Evolutionary conservation across 2,888 invertebrate species (phyloP).

Genomic region (Sclerodermus sp.): DNA sequence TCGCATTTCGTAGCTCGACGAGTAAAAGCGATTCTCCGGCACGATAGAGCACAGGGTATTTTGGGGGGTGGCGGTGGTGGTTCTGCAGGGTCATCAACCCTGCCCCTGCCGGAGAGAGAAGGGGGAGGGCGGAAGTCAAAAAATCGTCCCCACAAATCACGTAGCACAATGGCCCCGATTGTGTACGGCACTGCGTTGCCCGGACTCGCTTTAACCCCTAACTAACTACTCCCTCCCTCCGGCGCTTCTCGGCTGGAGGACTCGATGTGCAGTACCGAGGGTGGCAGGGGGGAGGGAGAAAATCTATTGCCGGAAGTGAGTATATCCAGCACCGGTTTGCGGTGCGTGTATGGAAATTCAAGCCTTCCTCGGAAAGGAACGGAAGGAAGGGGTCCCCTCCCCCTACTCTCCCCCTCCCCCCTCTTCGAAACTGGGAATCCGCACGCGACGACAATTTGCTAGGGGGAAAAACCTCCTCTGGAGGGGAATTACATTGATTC

Average conservation of each 20-base stretch:
- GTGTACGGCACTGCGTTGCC: constrained; percentile 39
- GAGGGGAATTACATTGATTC: neutral
- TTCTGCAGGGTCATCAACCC: no score
- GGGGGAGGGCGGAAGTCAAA: constrained; percentile 47
- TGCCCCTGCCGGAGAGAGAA: neutral
- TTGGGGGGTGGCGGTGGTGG: no score
- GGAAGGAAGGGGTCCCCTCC: constrained; percentile 2
- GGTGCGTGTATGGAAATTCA: constrained; percentile 52
- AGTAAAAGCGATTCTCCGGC: no score
- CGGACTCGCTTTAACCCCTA: constrained; percentile 32
- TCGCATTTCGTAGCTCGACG: constrained; percentile 34
- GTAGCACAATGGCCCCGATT: constrained; percentile 54
- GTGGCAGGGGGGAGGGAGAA: constrained; percentile 30
- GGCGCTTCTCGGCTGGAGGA: no score
- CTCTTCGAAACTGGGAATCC: constrained; percentile 34
- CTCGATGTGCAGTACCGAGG: constrained; percentile 8
- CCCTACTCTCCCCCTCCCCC: constrained; percentile 7
- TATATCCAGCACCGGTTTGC: constrained; percentile 49
- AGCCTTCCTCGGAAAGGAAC: constrained; percentile 28
- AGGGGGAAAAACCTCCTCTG: neutral
- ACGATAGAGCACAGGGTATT: no score
- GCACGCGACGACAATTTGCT: constrained; percentile 46
- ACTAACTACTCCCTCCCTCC: constrained; percentile 39
- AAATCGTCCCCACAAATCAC: constrained; percentile 57
- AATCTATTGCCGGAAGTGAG: constrained; percentile 58